These are phyloP conservation scores for Enteromius radiatus DNA, from an alignment of 2,797 vertebrate genomes.

Conservation along the genomic window DNA sequence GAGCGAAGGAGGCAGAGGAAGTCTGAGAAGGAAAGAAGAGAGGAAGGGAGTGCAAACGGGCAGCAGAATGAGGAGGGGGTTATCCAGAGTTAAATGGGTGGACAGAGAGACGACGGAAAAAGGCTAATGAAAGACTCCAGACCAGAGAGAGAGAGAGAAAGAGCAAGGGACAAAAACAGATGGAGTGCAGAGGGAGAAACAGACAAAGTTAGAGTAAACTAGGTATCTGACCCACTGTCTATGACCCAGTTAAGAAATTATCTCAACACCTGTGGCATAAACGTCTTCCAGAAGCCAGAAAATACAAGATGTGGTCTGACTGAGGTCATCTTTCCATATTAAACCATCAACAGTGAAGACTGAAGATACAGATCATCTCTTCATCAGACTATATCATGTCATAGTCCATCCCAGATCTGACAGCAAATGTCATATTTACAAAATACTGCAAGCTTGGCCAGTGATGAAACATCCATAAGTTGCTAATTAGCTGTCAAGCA, in stretches of 20 bases:
- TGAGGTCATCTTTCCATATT: slow-evolving; percentile 6
- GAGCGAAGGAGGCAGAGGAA: slow-evolving; percentile 68
- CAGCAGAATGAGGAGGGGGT: slow-evolving; percentile 40
- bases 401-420: slow-evolving; percentile 5
- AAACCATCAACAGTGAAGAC: neutral
- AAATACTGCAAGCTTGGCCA: slow-evolving; percentile 34
- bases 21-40: slow-evolving; percentile 68
- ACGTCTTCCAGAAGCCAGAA: neutral
- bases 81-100: slow-evolving; percentile 57
- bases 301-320: neutral
- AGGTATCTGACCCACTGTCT: slow-evolving; percentile 32
- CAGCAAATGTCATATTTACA: slow-evolving; percentile 38
- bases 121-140: slow-evolving; percentile 50
- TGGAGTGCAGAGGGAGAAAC: slow-evolving; percentile 45
- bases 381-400: neutral
- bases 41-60: slow-evolving; percentile 13
- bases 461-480: slow-evolving; percentile 21
- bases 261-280: slow-evolving; percentile 7
- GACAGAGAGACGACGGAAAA: slow-evolving; percentile 54
- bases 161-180: slow-evolving; percentile 43
- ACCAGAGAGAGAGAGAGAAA: slow-evolving; percentile 16
- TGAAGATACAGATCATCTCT: slow-evolving; percentile 12
- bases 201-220: slow-evolving; percentile 54
- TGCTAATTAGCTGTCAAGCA: slow-evolving; percentile 45
- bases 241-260: slow-evolving; percentile 37